These are phyloP conservation scores for Xestobium rufovillosum DNA, from an alignment of 2,888 invertebrate genomes.

Conservation along the genomic window DNA sequence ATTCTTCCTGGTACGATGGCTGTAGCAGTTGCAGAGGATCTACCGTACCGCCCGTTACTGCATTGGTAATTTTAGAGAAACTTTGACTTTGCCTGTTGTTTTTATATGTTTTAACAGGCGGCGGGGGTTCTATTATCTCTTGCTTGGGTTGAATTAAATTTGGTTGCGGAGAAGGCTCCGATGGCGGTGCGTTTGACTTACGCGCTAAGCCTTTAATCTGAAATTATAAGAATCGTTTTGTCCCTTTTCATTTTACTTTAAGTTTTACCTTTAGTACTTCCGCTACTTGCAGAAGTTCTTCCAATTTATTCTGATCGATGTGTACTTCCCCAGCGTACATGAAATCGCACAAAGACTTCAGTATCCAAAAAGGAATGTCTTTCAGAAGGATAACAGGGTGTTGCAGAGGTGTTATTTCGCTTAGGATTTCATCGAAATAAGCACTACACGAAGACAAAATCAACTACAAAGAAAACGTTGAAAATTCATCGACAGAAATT, in stretches of 20 bases:
- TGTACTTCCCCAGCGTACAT: slow-evolving; percentile 50
- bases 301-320: slow-evolving; percentile 43
- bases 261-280: slow-evolving; percentile 40
- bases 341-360: slow-evolving; percentile 47
- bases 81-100: too few species aligned
- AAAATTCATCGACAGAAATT: background rate
- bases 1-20: slow-evolving; percentile 36
- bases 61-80: slow-evolving; percentile 7
- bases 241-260: too few species aligned
- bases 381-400: slow-evolving; percentile 47
- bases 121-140: background rate
- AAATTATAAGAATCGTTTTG: slow-evolving; percentile 10
- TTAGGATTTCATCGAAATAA: slow-evolving; percentile 46
- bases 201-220: slow-evolving; percentile 39
- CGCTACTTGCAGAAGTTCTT: slow-evolving; percentile 44
- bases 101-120: slow-evolving; percentile 2
- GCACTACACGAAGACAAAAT: slow-evolving; percentile 47
- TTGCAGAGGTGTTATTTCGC: slow-evolving; percentile 41
- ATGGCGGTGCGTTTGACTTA: slow-evolving; percentile 20
- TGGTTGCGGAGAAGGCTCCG: slow-evolving; percentile 10
- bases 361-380: slow-evolving; percentile 45
- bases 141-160: slow-evolving; percentile 10
- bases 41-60: slow-evolving; percentile 10
- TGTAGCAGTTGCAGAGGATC: slow-evolving; percentile 36
- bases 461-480: background rate